These are phyloP conservation scores for Suillia variegata DNA, from an alignment of 2,888 invertebrate species.

Conservation along the genomic window DNA sequence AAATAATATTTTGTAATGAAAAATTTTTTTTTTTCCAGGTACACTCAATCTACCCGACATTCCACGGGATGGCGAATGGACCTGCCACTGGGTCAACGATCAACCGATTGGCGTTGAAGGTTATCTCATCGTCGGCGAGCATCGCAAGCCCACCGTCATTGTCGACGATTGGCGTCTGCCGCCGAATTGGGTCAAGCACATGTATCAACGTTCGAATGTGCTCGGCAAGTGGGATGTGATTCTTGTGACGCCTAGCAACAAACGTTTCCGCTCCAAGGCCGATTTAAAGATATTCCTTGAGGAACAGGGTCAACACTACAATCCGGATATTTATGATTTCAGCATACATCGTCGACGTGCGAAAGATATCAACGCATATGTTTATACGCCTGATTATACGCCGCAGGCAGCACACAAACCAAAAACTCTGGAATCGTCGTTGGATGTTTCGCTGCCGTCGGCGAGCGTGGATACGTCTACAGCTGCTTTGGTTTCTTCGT, in stretches of 20 bases:
- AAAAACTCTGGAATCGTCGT: conserved; percentile 38
- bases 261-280: conserved; percentile 67
- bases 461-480: conserved; percentile 27
- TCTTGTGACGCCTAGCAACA: conserved; percentile 69
- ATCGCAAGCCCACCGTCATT: conserved; percentile 64
- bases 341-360: conserved; percentile 65
- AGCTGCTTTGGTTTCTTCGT: neutral
- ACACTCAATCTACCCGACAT: conserved; percentile 59
- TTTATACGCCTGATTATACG: conserved; percentile 57
- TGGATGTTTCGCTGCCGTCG: conserved; percentile 21
- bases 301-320: conserved; percentile 60
- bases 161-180: conserved; percentile 78
- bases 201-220: conserved; percentile 74
- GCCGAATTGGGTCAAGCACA: conserved; percentile 78
- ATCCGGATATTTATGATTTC: conserved; percentile 67
- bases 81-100: conserved; percentile 73
- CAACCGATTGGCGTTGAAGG: conserved; percentile 69
- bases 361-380: conserved; percentile 60
- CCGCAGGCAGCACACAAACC: conserved; percentile 48
- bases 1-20: too few species aligned
- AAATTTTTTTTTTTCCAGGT: conserved; percentile 34
- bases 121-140: conserved; percentile 60
- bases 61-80: conserved; percentile 67
- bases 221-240: conserved; percentile 82
- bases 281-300: conserved; percentile 64